phyloP scores from a whole-genome alignment of 2,113 vertebrate genomes.

The Cathartes aura region DNA sequence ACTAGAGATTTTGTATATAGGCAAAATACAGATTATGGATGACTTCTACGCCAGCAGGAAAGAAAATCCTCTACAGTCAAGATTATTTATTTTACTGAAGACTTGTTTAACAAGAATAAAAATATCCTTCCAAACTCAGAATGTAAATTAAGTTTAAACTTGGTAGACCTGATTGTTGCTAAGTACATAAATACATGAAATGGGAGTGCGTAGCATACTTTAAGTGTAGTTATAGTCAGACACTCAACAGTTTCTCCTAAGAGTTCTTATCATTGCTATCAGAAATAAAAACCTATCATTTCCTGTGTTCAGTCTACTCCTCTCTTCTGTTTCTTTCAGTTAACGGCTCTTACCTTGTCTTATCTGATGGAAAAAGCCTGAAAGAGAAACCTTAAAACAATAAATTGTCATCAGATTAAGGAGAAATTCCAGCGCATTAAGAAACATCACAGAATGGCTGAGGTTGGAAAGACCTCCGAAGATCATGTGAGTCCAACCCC shows the following conservation, averaged over 20 bases:
- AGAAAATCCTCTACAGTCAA: neutral
- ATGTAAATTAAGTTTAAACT: neutral
- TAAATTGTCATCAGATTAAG: neutral
- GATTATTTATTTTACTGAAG: conserved; percentile 24
- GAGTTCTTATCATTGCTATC: neutral
- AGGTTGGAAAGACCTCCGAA: neutral
- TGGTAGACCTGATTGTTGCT: neutral
- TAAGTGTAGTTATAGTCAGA: neutral
- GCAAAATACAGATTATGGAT: neutral
- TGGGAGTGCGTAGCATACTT: neutral
- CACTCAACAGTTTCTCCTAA: neutral
- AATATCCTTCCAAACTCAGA: neutral
- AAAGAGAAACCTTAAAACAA: neutral
- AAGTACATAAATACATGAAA: neutral
- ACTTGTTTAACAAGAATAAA: neutral
- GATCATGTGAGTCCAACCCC: fast-evolving
- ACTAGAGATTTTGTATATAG: neutral
- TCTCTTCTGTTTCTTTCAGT: neutral
- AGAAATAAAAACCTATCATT: neutral
- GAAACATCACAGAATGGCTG: neutral
- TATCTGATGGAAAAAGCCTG: neutral
- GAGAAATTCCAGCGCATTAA: neutral
- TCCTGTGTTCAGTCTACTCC: neutral
- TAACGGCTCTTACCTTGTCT: neutral
- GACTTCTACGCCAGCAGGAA: neutral